Base-by-base conservation (phyloP, 2,888 invertebrate genomes). In the Omphaloscelis lunosa region DNA sequence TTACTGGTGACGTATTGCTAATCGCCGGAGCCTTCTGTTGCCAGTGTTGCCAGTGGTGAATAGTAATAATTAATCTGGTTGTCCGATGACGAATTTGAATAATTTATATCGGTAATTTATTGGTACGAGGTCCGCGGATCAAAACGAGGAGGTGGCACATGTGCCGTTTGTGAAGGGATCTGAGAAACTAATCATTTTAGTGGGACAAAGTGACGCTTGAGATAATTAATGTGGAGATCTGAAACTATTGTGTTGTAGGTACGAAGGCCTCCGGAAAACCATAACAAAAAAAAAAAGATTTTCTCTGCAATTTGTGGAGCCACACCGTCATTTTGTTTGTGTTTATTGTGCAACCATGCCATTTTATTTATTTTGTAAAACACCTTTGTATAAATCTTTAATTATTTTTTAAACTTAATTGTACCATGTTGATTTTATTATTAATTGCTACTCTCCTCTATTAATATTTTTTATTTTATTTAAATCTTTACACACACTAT, bases 1-100 rank as follows among this genome's bases (percentile, higher is more conserved):
- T 96, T 96, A 96, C 95, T 90, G 93, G 95, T 96, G 96, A 96
- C 95, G 95, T 95, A 93, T 95, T 93, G 95, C 95, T 95, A 95
- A 96, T 96, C 95, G 94, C 92, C 86, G 93, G 91, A 91, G 93
- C 95, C 95, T 95, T 94, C 95, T 95, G 95, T 92, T 92, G 91
- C 91, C 92, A 92, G 91, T 93, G 90, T 92, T 92, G 91, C 91
- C 93, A 93, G 92, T 94, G 91, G 91, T 91, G 93, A 95, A 93
- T 95, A 95, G 95, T 95, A 94, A 95, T 95, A 93, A 96, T 94
- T 95, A 96, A 96, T 96, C 95, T 92, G 90, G 90, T 91, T 90
- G 93, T 92, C 94, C 92, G 91, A 92, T 95, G 96, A 96, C 91
- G 95, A 94, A 95, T 95, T 87, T 94, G 93, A 94, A 95, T 96